A percentile compares a stretch with the other conserved stretches of the same genome.
Conservation (phyloP, 2,888 invertebrate species). For the Nomada lathburiana region DNA sequence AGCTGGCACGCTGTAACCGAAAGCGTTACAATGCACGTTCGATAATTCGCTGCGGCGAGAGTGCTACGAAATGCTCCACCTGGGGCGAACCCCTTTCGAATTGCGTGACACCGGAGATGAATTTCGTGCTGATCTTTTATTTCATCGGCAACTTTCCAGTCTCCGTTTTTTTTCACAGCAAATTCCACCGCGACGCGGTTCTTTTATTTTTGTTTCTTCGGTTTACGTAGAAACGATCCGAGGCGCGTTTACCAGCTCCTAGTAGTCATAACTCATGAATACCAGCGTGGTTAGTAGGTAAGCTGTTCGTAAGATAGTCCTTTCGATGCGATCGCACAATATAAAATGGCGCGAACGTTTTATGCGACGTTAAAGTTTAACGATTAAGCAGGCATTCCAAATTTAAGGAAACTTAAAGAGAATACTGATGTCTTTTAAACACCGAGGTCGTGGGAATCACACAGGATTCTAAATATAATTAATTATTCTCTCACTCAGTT, state of each 20-base stretch:
- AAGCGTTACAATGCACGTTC: constrained; percentile 37
- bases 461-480: not conserved
- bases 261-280: constrained; percentile 7
- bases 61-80: constrained; percentile 39
- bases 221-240: constrained; percentile 47
- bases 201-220: constrained; percentile 5
- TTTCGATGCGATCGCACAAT: no score
- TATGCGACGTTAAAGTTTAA: no score
- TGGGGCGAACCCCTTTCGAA: constrained; percentile 23
- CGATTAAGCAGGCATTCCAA: no score
- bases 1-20: constrained; percentile 44
- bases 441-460: not conserved
- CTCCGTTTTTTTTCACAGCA: not conserved
- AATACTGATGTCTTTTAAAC: not conserved
- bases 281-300: not conserved
- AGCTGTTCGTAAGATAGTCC: constrained; percentile 2
- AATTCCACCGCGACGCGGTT: not conserved
- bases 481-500: not conserved
- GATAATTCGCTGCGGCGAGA: constrained; percentile 32
- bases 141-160: constrained; percentile 4
- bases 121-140: constrained; percentile 26
- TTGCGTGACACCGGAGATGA: constrained; percentile 25
- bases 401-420: not conserved
- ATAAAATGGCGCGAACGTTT: no score
- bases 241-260: constrained; percentile 20